Conservation (phyloP, 2,888 invertebrate genomes). For the Agonopterix heracliana region DNA sequence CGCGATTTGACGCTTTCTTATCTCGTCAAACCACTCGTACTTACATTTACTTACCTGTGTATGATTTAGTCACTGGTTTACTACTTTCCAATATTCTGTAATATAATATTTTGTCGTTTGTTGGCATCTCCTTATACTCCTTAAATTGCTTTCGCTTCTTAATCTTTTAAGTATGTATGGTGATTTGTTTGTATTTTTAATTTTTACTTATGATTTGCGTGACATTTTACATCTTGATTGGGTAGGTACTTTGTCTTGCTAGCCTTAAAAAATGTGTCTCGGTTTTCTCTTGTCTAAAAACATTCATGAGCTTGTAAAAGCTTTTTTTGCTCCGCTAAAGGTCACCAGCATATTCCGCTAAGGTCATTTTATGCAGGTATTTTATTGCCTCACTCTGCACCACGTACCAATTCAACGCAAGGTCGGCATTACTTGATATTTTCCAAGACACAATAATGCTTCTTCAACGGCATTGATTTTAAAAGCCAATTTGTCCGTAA, state of each 20-base stretch:
- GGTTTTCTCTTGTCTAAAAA: conserved; percentile 27
- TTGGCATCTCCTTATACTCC: not conserved
- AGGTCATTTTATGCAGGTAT: conserved; percentile 65
- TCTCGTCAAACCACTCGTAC: conserved; percentile 32
- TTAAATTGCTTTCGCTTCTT: not conserved
- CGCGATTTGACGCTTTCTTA: conserved; percentile 44
- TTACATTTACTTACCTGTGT: conserved; percentile 35
- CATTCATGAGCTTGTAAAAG: conserved; percentile 44
- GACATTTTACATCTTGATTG: too few relatives aligned
- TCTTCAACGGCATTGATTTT: conserved; percentile 17
- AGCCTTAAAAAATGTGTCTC: not conserved
- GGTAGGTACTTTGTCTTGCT: too few relatives aligned
- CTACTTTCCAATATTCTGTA: conserved; percentile 11
- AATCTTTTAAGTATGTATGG: too few relatives aligned
- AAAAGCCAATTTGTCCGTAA: not conserved
- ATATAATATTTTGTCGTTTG: not conserved
- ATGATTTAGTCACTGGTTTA: conserved; percentile 23
- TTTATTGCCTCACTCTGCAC: conserved; percentile 60
- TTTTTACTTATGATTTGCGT: too few relatives aligned
- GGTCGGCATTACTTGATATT: conserved; percentile 58
- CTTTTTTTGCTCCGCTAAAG: conserved; percentile 49
- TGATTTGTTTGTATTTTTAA: too few relatives aligned
- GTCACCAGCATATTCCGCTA: conserved; percentile 60
- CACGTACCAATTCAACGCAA: conserved; percentile 61
- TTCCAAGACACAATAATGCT: conserved; percentile 39